phyloP scores from a whole-genome alignment of 2,113 vertebrate genomes.

The Verasper variegatus region DNA sequence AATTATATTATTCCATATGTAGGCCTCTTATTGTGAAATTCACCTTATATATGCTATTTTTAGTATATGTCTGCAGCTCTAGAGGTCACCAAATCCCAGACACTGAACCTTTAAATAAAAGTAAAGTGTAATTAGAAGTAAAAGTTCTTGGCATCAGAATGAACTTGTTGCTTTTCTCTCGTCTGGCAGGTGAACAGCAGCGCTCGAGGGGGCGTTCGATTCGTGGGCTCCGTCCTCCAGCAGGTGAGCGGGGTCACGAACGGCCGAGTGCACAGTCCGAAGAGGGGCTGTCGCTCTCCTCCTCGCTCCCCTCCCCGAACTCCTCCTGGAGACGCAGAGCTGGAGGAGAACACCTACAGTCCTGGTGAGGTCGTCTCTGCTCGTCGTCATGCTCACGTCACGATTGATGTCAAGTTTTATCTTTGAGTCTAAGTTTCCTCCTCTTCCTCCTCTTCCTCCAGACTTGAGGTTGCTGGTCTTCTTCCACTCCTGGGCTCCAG shows the following conservation, averaged over 20 bases:
- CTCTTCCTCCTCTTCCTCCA: conserved; percentile 51
- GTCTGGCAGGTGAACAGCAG: conserved; percentile 87
- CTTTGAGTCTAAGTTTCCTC: background rate
- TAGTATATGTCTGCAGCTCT: no score
- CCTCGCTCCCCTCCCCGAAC: conserved; percentile 72
- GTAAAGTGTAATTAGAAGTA: no score
- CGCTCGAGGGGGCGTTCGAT: conserved; percentile 88
- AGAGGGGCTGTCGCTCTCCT: conserved; percentile 75
- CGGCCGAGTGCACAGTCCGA: conserved; percentile 74
- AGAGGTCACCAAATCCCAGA: no score
- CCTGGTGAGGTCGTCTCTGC: conserved; percentile 67
- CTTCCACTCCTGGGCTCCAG: conserved; percentile 88
- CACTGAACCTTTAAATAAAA: no score
- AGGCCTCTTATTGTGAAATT: no score
- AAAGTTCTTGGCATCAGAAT: no score
- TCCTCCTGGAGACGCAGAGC: conserved; percentile 71
- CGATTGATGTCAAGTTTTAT: background rate
- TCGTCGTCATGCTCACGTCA: background rate
- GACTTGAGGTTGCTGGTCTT: conserved; percentile 87
- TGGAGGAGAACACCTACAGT: conserved; percentile 76
- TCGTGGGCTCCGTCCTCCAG: conserved; percentile 91
- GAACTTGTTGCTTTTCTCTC: background rate
- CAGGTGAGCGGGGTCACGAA: conserved; percentile 78
- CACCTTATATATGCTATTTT: no score
- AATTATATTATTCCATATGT: no score